phyloP scores from a whole-genome alignment of 2,797 vertebrate species.

The Nannoperca australis region DNA sequence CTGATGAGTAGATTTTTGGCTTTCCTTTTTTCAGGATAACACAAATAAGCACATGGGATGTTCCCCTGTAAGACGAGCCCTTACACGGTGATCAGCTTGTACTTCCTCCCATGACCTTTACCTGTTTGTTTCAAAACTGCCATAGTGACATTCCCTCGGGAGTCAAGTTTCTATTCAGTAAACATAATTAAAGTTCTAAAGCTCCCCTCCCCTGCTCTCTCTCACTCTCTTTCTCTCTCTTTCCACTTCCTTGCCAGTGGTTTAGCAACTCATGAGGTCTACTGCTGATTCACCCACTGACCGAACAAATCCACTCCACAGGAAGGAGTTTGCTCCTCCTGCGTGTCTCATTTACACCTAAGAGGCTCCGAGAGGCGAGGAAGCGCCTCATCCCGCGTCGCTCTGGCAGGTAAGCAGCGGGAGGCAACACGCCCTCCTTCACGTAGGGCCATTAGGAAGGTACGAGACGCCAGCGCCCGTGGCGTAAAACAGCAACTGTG shows the following conservation, averaged over 20 bases:
- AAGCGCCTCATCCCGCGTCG: constrained; percentile 25
- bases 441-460: constrained; percentile 28
- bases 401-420: constrained; percentile 45
- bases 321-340: constrained; percentile 30
- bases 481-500: constrained; percentile 40
- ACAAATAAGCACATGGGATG: background rate
- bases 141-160: constrained; percentile 59
- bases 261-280: constrained; percentile 55
- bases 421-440: constrained; percentile 37
- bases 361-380: constrained; percentile 19
- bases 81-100: constrained; percentile 5
- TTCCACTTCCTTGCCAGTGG: constrained; percentile 45
- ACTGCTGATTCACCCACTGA: constrained; percentile 72
- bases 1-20: background rate
- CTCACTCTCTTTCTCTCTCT: background rate
- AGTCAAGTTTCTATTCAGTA: constrained; percentile 72
- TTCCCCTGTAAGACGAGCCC: background rate
- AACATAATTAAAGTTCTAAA: constrained; percentile 67
- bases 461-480: constrained; percentile 6
- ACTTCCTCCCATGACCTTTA: constrained; percentile 53
- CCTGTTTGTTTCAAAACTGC: constrained; percentile 64
- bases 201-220: constrained; percentile 25
- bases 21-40: constrained; percentile 22
- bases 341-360: constrained; percentile 59
- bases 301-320: constrained; percentile 61